A percentile compares a stretch with the other conserved stretches of the same genome.
These are phyloP conservation scores for Rhinichthys klamathensis DNA, from an alignment of 2,113 vertebrate genomes.

Conservation along the genomic window DNA sequence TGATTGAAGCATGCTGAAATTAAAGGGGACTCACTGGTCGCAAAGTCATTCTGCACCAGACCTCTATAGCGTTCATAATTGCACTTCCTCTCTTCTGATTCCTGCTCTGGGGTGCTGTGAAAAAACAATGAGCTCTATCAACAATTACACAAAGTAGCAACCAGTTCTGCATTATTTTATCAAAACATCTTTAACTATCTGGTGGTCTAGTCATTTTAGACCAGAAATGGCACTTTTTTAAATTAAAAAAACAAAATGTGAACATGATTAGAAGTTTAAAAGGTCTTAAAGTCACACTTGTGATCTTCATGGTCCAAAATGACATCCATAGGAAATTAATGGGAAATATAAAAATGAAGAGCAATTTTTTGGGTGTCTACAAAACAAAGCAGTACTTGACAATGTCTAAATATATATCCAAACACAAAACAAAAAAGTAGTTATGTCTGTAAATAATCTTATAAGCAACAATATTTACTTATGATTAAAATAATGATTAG, in stretches of 20 bases:
- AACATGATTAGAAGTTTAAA: too few relatives aligned
- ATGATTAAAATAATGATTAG: too few relatives aligned
- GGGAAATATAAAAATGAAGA: neutral
- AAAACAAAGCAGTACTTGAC: neutral
- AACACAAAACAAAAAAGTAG: neutral
- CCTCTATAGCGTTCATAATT: slow-evolving; percentile 97
- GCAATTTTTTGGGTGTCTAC: neutral
- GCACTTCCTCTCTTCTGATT: slow-evolving; percentile 91
- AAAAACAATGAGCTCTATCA: slow-evolving; percentile 27
- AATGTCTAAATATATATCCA: neutral
- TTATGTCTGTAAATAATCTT: neutral
- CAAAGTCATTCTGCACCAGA: slow-evolving; percentile 97
- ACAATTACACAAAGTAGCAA: neutral
- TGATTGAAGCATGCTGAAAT: neutral
- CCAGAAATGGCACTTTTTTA: neutral
- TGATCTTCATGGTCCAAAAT: too few relatives aligned
- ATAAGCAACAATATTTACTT: neutral
- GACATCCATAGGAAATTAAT: neutral
- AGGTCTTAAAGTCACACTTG: too few relatives aligned
- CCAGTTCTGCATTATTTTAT: neutral
- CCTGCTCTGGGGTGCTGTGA: slow-evolving; percentile 82
- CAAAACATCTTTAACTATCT: neutral
- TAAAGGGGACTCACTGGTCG: slow-evolving; percentile 84
- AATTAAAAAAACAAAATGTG: neutral
- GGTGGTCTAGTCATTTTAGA: neutral